Conservation (phyloP, 2,888 invertebrate species). For the Agrochola macilenta region DNA sequence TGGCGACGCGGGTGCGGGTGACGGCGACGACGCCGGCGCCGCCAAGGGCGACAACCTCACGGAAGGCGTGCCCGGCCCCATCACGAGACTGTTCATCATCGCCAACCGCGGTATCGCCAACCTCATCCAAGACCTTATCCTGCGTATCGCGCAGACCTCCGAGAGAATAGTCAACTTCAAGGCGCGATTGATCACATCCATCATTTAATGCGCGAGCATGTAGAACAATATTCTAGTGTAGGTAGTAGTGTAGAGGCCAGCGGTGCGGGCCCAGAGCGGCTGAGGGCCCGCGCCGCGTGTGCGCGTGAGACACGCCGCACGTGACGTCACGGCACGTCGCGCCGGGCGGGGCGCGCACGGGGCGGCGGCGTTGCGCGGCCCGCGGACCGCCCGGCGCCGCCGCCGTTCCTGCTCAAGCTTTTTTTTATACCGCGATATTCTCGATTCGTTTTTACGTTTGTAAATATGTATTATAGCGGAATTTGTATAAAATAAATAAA, state of each 20-base stretch:
- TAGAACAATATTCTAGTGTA: slow-evolving; percentile 81
- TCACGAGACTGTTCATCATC: slow-evolving; percentile 96
- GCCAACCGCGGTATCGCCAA: slow-evolving; percentile 97
- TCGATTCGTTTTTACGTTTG: slow-evolving; percentile 89
- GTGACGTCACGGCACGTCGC: slow-evolving; percentile 33
- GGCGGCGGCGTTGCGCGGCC: slow-evolving; percentile 67
- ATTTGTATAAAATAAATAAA: slow-evolving; percentile 88
- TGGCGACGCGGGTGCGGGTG: slow-evolving; percentile 85
- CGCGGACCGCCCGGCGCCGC: slow-evolving; percentile 73
- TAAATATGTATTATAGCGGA: slow-evolving; percentile 91
- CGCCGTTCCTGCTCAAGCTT: slow-evolving; percentile 85
- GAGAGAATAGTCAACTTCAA: slow-evolving; percentile 98
- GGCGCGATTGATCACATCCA: slow-evolving; percentile 96
- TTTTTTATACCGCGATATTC: slow-evolving; percentile 85
- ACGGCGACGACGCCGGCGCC: slow-evolving; percentile 88
- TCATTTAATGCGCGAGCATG: slow-evolving; percentile 92
- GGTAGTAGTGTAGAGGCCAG: slow-evolving; percentile 70
- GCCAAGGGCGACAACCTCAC: slow-evolving; percentile 93
- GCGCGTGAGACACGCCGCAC: slow-evolving; percentile 41
- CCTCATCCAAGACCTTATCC: slow-evolving; percentile 96
- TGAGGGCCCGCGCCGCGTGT: slow-evolving; percentile 36
- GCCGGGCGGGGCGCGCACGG: slow-evolving; percentile 57
- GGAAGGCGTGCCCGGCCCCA: slow-evolving; percentile 96
- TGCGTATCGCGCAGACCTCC: slow-evolving; percentile 97
- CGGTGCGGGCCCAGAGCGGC: slow-evolving; percentile 36